Evolutionary conservation across 2,113 vertebrate genomes (phyloP).

Genomic region (Paramisgurnus dabryanus): DNA sequence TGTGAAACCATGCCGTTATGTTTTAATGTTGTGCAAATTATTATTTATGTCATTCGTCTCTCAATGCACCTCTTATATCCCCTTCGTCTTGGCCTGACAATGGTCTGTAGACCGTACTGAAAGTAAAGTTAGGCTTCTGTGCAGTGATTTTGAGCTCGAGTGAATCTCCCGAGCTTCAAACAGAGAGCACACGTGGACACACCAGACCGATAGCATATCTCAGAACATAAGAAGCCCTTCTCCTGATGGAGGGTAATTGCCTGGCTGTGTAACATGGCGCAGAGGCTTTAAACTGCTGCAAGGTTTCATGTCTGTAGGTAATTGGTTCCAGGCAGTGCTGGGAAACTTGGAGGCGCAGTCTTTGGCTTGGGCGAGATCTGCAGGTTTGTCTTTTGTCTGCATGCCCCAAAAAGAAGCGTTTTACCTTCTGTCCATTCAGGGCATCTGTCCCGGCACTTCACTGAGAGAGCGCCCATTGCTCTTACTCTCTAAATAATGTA

Average conservation of each 20-base stretch:
- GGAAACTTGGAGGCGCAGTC: not conserved
- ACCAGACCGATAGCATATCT: slow-evolving; percentile 32
- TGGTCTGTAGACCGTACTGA: too few species aligned
- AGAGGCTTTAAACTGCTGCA: slow-evolving; percentile 37
- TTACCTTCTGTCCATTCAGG: slow-evolving; percentile 28
- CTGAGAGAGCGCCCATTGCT: not conserved
- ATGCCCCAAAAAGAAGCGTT: slow-evolving; percentile 26
- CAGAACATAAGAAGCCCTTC: slow-evolving; percentile 26
- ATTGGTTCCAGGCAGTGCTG: slow-evolving; percentile 44
- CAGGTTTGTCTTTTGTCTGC: slow-evolving; percentile 27
- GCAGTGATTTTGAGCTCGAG: not conserved
- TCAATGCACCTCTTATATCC: too few species aligned
- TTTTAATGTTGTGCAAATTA: too few species aligned
- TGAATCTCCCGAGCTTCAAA: slow-evolving; percentile 21
- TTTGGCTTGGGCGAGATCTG: slow-evolving; percentile 16
- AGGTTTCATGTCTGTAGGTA: slow-evolving; percentile 39
- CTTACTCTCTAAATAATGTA: slow-evolving; percentile 8
- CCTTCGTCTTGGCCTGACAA: too few species aligned
- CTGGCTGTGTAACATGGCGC: slow-evolving; percentile 29
- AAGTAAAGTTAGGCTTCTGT: not conserved
- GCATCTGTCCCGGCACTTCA: slow-evolving; percentile 1
- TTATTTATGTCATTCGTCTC: too few species aligned
- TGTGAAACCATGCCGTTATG: too few species aligned
- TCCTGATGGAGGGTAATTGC: slow-evolving; percentile 51
- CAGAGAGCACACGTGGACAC: not conserved